A percentile compares a stretch with the other conserved stretches of the same genome.
These are phyloP conservation scores for Linnaemya vulpina DNA, from an alignment of 2,888 invertebrate genomes.

Conservation along the genomic window DNA sequence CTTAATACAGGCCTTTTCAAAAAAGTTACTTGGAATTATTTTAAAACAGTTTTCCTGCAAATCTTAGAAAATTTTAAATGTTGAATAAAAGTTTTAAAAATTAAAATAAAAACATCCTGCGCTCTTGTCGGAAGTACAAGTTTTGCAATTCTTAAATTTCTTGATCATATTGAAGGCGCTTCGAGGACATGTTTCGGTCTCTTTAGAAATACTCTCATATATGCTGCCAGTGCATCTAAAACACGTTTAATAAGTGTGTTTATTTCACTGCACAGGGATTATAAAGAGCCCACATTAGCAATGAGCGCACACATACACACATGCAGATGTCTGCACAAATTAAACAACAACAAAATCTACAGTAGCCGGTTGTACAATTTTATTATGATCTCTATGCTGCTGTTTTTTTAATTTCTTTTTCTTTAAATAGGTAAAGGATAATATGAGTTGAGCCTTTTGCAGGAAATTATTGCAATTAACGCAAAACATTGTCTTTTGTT, in stretches of 20 bases:
- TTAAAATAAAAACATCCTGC: too few relatives aligned
- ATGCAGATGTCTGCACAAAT: background rate
- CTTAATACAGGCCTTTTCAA: background rate
- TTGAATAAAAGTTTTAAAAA: too few relatives aligned
- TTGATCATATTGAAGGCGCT: background rate
- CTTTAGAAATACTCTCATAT: background rate
- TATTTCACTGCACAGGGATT: slow-evolving; percentile 29
- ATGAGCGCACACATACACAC: background rate
- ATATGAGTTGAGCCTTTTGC: too few relatives aligned
- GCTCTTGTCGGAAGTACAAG: too few relatives aligned
- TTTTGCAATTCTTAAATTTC: too few relatives aligned
- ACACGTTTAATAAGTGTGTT: background rate
- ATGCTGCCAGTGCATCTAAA: background rate
- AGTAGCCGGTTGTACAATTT: background rate
- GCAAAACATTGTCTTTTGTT: too few relatives aligned
- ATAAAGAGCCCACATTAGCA: slow-evolving; percentile 35
- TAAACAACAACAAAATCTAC: background rate
- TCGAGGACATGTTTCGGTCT: background rate
- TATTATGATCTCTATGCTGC: background rate
- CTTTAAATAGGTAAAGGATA: background rate
- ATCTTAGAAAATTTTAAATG: too few relatives aligned
- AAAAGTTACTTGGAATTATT: too few relatives aligned
- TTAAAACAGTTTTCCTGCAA: background rate
- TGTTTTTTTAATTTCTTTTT: background rate
- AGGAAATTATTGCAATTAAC: too few relatives aligned